phyloP scores from a whole-genome alignment of 2,797 vertebrate genomes.

The Sebastolobus altivelis region DNA sequence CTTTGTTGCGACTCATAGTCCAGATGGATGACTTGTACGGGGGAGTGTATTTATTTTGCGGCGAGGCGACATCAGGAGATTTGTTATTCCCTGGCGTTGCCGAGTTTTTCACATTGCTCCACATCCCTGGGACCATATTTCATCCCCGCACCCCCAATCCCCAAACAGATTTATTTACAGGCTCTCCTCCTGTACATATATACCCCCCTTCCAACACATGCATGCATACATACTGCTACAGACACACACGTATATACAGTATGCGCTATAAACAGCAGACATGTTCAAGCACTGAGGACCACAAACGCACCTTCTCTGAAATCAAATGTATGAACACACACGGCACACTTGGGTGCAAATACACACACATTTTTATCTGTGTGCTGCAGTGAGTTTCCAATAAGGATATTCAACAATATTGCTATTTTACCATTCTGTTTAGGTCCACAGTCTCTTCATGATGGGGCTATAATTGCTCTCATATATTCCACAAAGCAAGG shows the following conservation, averaged over 20 bases:
- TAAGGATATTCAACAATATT: slow-evolving; percentile 44
- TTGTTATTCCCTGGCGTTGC: slow-evolving; percentile 88
- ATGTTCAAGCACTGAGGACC: slow-evolving; percentile 47
- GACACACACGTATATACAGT: slow-evolving; percentile 47
- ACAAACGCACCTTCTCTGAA: slow-evolving; percentile 53
- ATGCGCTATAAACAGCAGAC: slow-evolving; percentile 55
- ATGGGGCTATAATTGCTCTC: slow-evolving; percentile 61
- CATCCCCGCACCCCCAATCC: slow-evolving; percentile 84
- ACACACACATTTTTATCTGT: slow-evolving; percentile 27
- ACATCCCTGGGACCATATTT: slow-evolving; percentile 88
- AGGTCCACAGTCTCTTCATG: slow-evolving; percentile 38
- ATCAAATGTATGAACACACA: slow-evolving; percentile 63
- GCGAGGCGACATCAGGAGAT: slow-evolving; percentile 84
- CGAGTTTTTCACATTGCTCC: slow-evolving; percentile 89
- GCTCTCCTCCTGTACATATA: slow-evolving; percentile 77
- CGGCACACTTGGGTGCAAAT: slow-evolving; percentile 39
- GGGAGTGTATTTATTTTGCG: slow-evolving; percentile 88
- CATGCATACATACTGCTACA: slow-evolving; percentile 64
- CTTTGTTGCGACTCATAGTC: slow-evolving; percentile 84
- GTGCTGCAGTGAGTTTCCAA: slow-evolving; percentile 16
- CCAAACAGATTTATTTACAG: slow-evolving; percentile 89
- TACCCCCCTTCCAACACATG: slow-evolving; percentile 54
- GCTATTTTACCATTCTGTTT: slow-evolving; percentile 45
- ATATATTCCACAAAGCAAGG: slow-evolving; percentile 45
- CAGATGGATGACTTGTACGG: slow-evolving; percentile 87